Base-by-base conservation (phyloP, 2,113 vertebrate genomes). In the Oreochromis niloticus region DNA sequence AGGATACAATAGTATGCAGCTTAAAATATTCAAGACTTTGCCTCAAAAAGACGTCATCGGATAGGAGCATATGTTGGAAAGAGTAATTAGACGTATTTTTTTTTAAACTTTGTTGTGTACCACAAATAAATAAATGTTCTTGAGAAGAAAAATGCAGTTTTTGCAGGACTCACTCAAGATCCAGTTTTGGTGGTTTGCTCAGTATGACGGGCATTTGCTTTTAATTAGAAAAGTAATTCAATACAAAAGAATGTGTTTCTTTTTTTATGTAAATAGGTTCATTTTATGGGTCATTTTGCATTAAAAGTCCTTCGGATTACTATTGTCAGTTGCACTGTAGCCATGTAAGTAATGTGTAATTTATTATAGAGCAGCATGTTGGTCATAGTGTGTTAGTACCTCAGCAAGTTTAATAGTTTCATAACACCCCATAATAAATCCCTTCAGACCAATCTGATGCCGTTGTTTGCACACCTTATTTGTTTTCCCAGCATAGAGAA, bases 401-500 rank as follows among this genome's bases (percentile, higher is more conserved):
- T 75, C 43, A 32, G 71, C 16, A 43, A 78, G 6, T 19, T 12
- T 50, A 78, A 50, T 32, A 32, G 10, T 32, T 50, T 78, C 71
- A 32, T 50, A 46, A 32, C 43, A 30, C 16, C 43, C 24, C 43
- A 50, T 32, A 30, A 78, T 50, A 50, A 50, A 50, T 50, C 71
- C 43, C 71, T 75, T 30, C 16, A 32, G 16, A 50, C 24, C 43
- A 78, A 50, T 78, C 43, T 50, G 43, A 78, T 50, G 32, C 9
- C 1, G 3, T 1, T 32, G 43, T 78, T 78, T 78, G 9, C 71
- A 75, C 8, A 4, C 24, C 24, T 3, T 50, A 12, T 48, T 32
- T 78, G 71, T 78, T 78, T 78, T 48, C 71, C 24, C 24, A 75
- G 24, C 71, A 50, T 5, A 50, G 24, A 50, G 43, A 78, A 19